Base-by-base conservation (phyloP, 2,888 invertebrate genomes). In the Phaedon cochleariae region DNA sequence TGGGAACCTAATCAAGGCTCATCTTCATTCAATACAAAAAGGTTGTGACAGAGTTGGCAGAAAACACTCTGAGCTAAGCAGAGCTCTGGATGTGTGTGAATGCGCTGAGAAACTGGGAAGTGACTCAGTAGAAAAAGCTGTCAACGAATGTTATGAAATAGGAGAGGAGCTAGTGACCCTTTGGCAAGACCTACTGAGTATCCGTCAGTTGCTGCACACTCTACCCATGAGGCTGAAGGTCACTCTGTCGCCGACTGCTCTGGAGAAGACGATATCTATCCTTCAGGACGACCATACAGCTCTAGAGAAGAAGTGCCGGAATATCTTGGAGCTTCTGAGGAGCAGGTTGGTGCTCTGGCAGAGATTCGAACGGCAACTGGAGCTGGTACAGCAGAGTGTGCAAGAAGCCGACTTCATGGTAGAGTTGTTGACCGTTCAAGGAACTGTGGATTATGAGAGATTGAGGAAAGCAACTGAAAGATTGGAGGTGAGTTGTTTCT, bases 401-500 rank as follows among this genome's bases (percentile, higher is more conserved):
- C 89, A 93, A 62, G 94, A 94, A 76, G 92, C 94, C 0, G 94
- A 94, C 80, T 94, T 93, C 76, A 93, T 94, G 93, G 92, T 93
- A 85, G 94, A 94, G 72, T 84, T 94, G 64, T 85, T 94, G 12
- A 92, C 92, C 0, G 91, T 94, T 0, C 94, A 94, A 79, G 94
- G 93, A 0, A 91, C 92, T 67, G 92, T 94, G 15, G 94, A 95
- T 81, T 94, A 94, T 77, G 93, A 93, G 70, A 86, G 94, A 7
- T 84, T 95, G 64, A 86, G 91, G 59, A 94, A 93, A 79, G 94
- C 94, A 46, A 94, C 94, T 0, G 93, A 94, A 82, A 87, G 94
- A 77, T 86, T 94, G 63, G 93, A 94, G 90, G 94, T 94, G 75
- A 87, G 88, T 85, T n/a, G 17, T 17, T 34, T 48, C n/a, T n/a